Base-by-base conservation (phyloP, 1,140 invertebrate species). In the Pinna nobilis region DNA sequence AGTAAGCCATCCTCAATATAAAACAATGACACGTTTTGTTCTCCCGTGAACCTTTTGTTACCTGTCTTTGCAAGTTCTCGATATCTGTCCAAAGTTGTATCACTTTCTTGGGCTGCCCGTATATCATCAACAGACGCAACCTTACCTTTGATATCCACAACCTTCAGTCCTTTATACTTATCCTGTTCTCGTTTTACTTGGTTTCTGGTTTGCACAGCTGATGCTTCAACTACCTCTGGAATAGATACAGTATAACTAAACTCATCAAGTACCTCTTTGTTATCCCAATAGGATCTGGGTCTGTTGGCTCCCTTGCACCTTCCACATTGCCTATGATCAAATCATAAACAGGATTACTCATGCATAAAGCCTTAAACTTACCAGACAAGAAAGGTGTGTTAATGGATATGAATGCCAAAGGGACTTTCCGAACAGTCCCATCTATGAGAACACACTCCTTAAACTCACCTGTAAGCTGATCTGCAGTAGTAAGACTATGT, bases 381-480 rank as follows among this genome's bases (percentile, higher is more conserved):
- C 39, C 39, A n/a, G 39, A 11, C 9, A 11, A 44, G n/a, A 44
- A 44, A 11, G 39, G 39, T 44, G 39, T 44, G n/a, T 44, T n/a
- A 44, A 44, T 44, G 39, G 9, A 9, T 11, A 44, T 44, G 39
- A 44, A 9, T 11, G 39, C 9, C n/a, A 11, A 9, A 44, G 35
- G 53, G 20, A 73, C 13, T 23, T 28, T 13, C 1, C 37, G 0
- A 23, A 28, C 39, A 1, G 35, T 69, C 3, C 66, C 70, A 60
- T 79, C 70, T 32, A 71, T 65, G 0, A 60, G 47, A 0, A 51
- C 33, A 71, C 70, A 80, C 3, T 13, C 44, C n/a, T 49, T 28
- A 7, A 7, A 49, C 61, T 66, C 51, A 18, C 28, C 55, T 23
- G 63, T 65, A 25, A 57, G 49, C 33, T 44, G 7, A 35, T 44